Base-by-base conservation (phyloP, 2,113 vertebrate species). In the Pseudopodoces humilis region DNA sequence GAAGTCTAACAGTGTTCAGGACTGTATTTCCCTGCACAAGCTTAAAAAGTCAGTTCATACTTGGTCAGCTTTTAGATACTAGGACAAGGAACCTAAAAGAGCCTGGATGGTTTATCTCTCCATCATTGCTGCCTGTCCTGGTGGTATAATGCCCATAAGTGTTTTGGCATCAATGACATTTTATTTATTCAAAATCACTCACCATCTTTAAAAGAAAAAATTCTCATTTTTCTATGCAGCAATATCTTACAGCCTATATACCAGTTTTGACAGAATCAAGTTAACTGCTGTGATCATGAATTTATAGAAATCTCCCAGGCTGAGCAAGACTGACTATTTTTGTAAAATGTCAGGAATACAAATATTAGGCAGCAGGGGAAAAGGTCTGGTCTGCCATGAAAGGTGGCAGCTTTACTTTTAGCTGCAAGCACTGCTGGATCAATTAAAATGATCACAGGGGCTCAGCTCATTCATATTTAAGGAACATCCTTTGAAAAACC, bases 361-460 rank as follows among this genome's bases (percentile, higher is more conserved):
- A 52, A 52, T 82, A 47, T 64, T 60, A 60, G 46, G 31, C 25
- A 21, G 7, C 7, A 90, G 55, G 30, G 20, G n/a, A 18, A 90
- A 87, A 87, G 31, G 20, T 69, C 70, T 72, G 44, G 24, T 60
- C 43, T 80, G 75, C 41, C 37, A 11, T 58, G 65, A 76, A 59
- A 93, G n/a, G 53, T 24, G 41, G 37, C 31, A 84, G 65, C 37
- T 92, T 92, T 72, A 46, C 53, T 89, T 90, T 55, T 62, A 91
- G 74, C 53, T 82, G 37, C 49, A 75, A 75, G 56, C 62, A 63
- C 80, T 82, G 24, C 14, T 84, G 69, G 43, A 64, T 60, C 86
- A 72, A 81, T 92, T 92, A 80, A 80, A 85, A 65, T 59, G 31
- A 84, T 83, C 83, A 78, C 58, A 79, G 81, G 62, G 37, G 22